These are phyloP conservation scores for Eupeodes corollae DNA, from an alignment of 1,140 invertebrate species.

Conservation along the genomic window DNA sequence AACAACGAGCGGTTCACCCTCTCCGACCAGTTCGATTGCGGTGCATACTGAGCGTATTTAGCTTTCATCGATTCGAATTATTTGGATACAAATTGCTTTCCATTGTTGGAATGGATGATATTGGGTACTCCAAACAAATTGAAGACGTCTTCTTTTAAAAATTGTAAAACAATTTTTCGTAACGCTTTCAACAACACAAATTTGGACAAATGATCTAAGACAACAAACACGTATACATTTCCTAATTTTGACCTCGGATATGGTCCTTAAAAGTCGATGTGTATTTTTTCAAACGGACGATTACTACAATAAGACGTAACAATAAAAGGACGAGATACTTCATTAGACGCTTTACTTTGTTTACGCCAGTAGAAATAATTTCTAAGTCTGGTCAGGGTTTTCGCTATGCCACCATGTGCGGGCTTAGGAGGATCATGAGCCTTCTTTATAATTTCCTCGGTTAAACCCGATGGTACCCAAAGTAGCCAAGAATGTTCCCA, in stretches of 20 bases:
- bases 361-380: no score
- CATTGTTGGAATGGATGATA: slow-evolving; percentile 5
- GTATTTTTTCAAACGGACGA: no score
- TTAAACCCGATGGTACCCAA: no score
- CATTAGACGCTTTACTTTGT: not conserved
- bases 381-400: not conserved
- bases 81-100: slow-evolving; percentile 3
- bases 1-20: no score
- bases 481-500: not conserved
- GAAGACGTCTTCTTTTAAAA: slow-evolving; percentile 1
- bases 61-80: slow-evolving; percentile 1
- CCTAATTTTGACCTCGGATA: no score
- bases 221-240: no score
- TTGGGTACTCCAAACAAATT: no score
- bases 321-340: not conserved
- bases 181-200: no score
- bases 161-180: not conserved
- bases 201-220: no score
- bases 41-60: not conserved
- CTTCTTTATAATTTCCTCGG: not conserved
- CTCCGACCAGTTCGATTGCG: not conserved
- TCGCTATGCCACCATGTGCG: no score
- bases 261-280: no score
- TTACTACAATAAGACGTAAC: not conserved
- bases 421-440: not conserved